Percentiles rank a stretch among this genome's conserved stretches.
Evolutionary conservation across 2,888 invertebrate species (phyloP).

Genomic region (Palloptera scutellata): DNA sequence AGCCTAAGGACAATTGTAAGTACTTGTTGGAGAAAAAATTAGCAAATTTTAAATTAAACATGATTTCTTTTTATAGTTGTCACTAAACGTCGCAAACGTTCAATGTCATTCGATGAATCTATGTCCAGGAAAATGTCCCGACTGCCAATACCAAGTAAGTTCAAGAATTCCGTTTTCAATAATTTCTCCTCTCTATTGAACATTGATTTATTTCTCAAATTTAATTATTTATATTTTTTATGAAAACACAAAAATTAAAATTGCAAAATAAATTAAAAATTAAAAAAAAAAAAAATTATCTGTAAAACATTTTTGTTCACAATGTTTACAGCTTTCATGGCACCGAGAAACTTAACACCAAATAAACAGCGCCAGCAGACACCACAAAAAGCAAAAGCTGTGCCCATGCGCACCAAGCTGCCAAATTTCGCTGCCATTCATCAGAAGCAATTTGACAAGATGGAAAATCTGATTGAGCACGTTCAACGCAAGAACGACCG

Average conservation of each 20-base stretch:
- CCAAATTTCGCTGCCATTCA: conserved; percentile 78
- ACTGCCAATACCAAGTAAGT: conserved; percentile 47
- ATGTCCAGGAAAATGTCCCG: conserved; percentile 24
- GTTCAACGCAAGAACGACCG: conserved; percentile 64
- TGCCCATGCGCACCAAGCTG: conserved; percentile 66
- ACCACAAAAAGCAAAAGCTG: conserved; percentile 37
- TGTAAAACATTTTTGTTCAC: neutral
- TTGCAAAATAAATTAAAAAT: neutral
- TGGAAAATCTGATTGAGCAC: conserved; percentile 75
- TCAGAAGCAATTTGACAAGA: conserved; percentile 70
- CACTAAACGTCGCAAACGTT: conserved; percentile 56
- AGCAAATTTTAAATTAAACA: no score
- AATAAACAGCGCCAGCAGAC: conserved; percentile 8
- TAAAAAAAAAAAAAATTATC: no score
- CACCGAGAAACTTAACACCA: conserved; percentile 8
- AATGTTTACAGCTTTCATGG: neutral
- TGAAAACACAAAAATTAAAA: conserved; percentile 8
- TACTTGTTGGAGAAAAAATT: conserved; percentile 2
- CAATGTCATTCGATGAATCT: conserved; percentile 52
- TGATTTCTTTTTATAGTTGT: conserved; percentile 45
- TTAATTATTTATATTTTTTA: conserved; percentile 5
- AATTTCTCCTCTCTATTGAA: neutral
- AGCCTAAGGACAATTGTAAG: conserved; percentile 39
- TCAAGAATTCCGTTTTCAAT: neutral
- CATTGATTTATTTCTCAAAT: neutral